Conservation (phyloP, 2,888 invertebrate genomes). For the Epistrophe grossulariae region DNA sequence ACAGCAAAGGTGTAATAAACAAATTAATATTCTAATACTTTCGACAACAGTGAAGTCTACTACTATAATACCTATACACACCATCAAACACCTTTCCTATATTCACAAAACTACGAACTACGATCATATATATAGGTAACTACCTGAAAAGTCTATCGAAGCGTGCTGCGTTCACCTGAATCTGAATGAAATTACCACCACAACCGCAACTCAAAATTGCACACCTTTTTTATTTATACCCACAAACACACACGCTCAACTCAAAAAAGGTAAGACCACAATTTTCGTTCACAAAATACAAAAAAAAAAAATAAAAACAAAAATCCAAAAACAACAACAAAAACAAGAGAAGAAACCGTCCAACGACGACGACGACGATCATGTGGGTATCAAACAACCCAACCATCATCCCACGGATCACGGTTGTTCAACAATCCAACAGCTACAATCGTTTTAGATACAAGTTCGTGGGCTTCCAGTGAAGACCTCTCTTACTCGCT, state of each 20-base stretch:
- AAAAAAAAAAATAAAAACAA: constrained; percentile 35
- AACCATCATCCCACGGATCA: constrained; percentile 74
- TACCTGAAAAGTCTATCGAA: constrained; percentile 56
- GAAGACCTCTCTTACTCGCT: constrained; percentile 58
- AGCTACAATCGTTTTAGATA: constrained; percentile 72
- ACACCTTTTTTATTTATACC: constrained; percentile 30
- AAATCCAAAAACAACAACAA: constrained; percentile 42
- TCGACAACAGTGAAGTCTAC: constrained; percentile 6
- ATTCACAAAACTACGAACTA: constrained; percentile 5
- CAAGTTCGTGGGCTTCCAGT: constrained; percentile 72
- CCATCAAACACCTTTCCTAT: constrained; percentile 20
- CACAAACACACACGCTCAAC: neutral
- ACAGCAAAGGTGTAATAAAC: no score
- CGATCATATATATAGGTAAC: no score
- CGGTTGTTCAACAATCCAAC: constrained; percentile 70
- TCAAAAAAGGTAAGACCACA: constrained; percentile 74
- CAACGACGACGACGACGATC: constrained; percentile 19
- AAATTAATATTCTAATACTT: neutral
- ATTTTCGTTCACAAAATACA: constrained; percentile 59
- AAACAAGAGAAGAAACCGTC: constrained; percentile 43
- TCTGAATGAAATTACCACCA: constrained; percentile 70
- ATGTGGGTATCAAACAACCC: constrained; percentile 70
- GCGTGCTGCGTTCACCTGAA: constrained; percentile 71
- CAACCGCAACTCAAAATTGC: constrained; percentile 16
- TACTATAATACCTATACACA: neutral